A percentile compares a stretch with the other conserved stretches of the same genome.
Evolutionary conservation across 2,888 invertebrate species (phyloP).

Genomic region (Didymodactylos carnosus): DNA sequence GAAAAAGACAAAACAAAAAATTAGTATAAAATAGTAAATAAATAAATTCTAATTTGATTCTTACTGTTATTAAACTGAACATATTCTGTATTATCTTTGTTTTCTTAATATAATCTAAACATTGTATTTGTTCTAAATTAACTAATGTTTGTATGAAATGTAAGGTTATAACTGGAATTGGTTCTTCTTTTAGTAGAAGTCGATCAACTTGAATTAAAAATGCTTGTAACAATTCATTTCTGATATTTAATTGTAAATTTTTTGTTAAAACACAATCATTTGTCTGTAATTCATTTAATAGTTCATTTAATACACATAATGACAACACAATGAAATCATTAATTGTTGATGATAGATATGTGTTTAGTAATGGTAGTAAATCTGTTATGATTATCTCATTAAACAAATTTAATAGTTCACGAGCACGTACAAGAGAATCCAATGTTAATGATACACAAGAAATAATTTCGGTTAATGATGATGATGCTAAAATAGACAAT

Average conservation of each 20-base stretch:
- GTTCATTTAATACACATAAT: not conserved
- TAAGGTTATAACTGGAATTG: not conserved
- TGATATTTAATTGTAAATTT: not conserved
- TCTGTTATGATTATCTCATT: not conserved
- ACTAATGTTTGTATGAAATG: not conserved
- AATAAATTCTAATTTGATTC: not conserved
- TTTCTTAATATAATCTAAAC: too few species aligned
- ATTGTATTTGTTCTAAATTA: too few species aligned
- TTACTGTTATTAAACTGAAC: too few species aligned
- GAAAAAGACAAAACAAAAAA: too few species aligned
- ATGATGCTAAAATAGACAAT: not conserved
- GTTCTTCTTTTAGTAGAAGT: not conserved
- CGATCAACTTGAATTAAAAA: not conserved
- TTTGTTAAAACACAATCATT: not conserved
- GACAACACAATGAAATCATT: not conserved
- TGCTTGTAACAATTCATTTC: not conserved
- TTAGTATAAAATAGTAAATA: too few species aligned
- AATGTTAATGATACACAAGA: not conserved
- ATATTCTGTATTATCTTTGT: too few species aligned
- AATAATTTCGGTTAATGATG: not conserved
- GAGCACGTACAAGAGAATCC: not conserved
- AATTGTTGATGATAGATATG: not conserved
- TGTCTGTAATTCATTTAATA: not conserved
- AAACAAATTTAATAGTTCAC: not conserved
- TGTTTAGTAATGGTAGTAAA: not conserved